Base-by-base conservation (phyloP, 1,140 invertebrate genomes). In the Papilio aristodemus region DNA sequence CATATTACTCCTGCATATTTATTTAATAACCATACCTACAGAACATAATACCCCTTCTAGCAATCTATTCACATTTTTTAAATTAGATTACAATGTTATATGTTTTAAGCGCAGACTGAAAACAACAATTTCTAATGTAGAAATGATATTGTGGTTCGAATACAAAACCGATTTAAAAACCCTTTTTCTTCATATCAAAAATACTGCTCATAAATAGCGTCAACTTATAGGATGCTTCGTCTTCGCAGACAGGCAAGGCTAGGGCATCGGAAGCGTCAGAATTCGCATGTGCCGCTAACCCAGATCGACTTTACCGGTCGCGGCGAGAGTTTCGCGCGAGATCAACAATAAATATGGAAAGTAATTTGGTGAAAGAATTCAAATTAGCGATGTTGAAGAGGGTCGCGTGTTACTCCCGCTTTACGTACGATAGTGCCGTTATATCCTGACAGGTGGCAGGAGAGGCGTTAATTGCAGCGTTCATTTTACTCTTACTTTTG, bases 261-360 rank as follows among this genome's bases (percentile, higher is more conserved):
- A 38, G 46, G 13, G 38, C 19, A 50, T 54, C 46, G 10, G 46
- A 22, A 54, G 17, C 46, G 19, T 54, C 46, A 54, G 63, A 67
- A 77, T 78, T 74, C 75, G 73, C 76, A 67, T 71, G 78, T 73
- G 58, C 76, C 73, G 37, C 39, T 78, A 71, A 77, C 78, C 76
- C 57, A 80, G 72, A 74, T 76, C 67, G 32, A 36, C 59, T 32
- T 71, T 27, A 59, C 59, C 74, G 76, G 78, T 80, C 76, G 76
- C 76, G 73, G 78, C 76, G 78, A 80, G 78, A 80, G 78, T 80
- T 71, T 76, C 69, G 70, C 72, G 54, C 71, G 71, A 72, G 73
- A 74, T 69, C 71, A 67, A 79, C 78, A 79, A 80, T 83, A 80
- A 80, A 80, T 79, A 79, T 79, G 78, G 80, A 83, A 83, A 83